Base-by-base conservation (phyloP, 2,888 invertebrate species). In the Embidobia sp. region DNA sequence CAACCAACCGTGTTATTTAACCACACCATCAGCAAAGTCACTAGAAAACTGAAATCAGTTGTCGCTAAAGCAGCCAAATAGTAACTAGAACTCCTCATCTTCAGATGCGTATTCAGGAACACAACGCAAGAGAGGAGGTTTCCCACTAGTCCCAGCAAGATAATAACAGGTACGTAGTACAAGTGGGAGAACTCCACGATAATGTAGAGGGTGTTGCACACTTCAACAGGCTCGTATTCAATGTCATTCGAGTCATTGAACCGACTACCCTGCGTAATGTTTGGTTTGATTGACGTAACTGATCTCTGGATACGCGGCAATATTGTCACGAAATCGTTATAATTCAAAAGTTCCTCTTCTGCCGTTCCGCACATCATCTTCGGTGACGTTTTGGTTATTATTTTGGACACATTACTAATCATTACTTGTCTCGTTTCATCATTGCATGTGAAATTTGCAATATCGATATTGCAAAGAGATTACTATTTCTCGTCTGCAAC, bases 41-140 rank as follows among this genome's bases (percentile, higher is more conserved):
- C 88, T 13, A 93, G 84, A 81, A 92, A 93, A 1, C 92, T 91
- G 33, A 92, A 91, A 84, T 93, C 93, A 0, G 93, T 92, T 0
- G 91, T 87, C 1, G 93, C 92, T 40, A 94, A 85, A 0, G 93
- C 93, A 0, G 93, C 93, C 63, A 93, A 85, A 81, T 93, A 93
- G 79, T 93, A 92, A 80, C 93, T 93, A 1, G 93, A 93, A 57
- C 93, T 93, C 13, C 93, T 89, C 88, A 92, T 90, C 79, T 91
- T 91, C 26, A 93, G 88, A 77, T 92, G 92, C 0, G 93, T 93
- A 46, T 91, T 91, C 7, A 92, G 86, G 81, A 93, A 93, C 0
- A 93, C 93, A 1, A 92, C 84, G 81, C 92, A 92, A 0, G 93
- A 92, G 1, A 93, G 81, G 0, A 92, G 81, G 80, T 93, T 93